phyloP scores from a whole-genome alignment of 2,888 invertebrate species.

The Cheilosia impressa region DNA sequence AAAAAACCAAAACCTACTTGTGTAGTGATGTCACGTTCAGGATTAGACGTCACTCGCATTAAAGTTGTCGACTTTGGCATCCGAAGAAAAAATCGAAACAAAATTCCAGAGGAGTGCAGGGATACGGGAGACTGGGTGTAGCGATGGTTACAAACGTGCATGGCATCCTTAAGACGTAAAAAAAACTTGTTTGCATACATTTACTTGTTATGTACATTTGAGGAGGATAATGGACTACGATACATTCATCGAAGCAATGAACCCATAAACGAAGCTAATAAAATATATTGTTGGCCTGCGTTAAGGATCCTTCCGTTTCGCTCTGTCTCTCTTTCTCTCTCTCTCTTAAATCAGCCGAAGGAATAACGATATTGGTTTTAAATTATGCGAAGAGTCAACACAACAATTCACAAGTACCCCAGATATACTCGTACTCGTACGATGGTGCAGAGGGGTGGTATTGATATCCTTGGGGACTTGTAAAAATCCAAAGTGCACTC shows the following conservation, averaged over 20 bases:
- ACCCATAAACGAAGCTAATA: slow-evolving; percentile 75
- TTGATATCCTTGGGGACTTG: slow-evolving; percentile 55
- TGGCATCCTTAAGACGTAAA: slow-evolving; percentile 43
- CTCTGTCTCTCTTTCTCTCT: too few relatives aligned
- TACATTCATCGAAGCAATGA: slow-evolving; percentile 73
- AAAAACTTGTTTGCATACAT: slow-evolving; percentile 45
- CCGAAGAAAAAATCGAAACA: slow-evolving; percentile 8
- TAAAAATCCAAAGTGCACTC: slow-evolving; percentile 43
- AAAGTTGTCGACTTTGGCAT: slow-evolving; percentile 49
- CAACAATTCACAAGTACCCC: slow-evolving; percentile 44
- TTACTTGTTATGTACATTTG: slow-evolving; percentile 30
- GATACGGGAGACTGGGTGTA: slow-evolving; percentile 8
- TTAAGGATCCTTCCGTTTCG: slow-evolving; percentile 43
- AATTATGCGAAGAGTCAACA: slow-evolving; percentile 61
- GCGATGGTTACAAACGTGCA: slow-evolving; percentile 49
- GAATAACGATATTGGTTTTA: slow-evolving; percentile 48
- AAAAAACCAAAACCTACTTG: slow-evolving; percentile 16
- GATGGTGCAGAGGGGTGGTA: slow-evolving; percentile 12
- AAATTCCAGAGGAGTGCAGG: neutral
- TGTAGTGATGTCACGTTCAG: slow-evolving; percentile 62
- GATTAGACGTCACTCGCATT: slow-evolving; percentile 65
- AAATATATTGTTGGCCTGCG: slow-evolving; percentile 54
- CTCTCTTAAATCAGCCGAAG: slow-evolving; percentile 50
- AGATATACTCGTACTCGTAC: neutral
- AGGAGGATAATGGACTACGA: slow-evolving; percentile 69